Base-by-base conservation (phyloP, 2,888 invertebrate species). In the Chironomus tentans region DNA sequence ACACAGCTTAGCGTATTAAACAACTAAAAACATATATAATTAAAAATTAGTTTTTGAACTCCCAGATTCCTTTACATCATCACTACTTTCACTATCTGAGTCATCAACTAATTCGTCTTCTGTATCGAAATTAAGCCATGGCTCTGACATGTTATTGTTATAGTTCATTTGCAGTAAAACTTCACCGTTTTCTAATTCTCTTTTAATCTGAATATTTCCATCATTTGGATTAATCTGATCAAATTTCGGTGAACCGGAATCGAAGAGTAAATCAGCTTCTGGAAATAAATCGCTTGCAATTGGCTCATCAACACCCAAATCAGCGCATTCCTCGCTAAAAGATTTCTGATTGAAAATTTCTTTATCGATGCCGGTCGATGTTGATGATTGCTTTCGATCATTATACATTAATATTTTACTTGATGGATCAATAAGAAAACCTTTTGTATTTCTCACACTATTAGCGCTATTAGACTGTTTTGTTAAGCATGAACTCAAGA, bases 271-370 rank as follows among this genome's bases (percentile, higher is more conserved):
- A 81, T 92, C 92, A 0, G 91, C 91, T 80, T 92, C 92, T 0
- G 92, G 92, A 81, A 92, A 92, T 78, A 92, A 83, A 80, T 92
- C 92, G 77, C 91, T 90, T 0, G 92, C 90, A n/a, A 91, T 91
- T 0, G 92, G 92, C 68, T 92, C 91, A 79, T 91, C 92, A 71
- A 92, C 92, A 4, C 92, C 92, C 12, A 92, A 84, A 81, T 92
- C 92, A 80, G 91, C 91, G 81, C 92, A 92, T 82, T 92, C 92
- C 81, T 92, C 92, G 0, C 91, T 91, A 13, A 92, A 82, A 12
- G 91, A 91, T 82, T 91, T 92, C 84, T 91, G 88, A 5, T 88
- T 82, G 72, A 85, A 83, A 61, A 88, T 79, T 78, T 88, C 88
- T 65, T 87, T 83, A 78, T 88, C 88, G 18, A 87, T 80, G 10